Conservation (phyloP, 2,113 vertebrate genomes). For the Rhea americana region DNA sequence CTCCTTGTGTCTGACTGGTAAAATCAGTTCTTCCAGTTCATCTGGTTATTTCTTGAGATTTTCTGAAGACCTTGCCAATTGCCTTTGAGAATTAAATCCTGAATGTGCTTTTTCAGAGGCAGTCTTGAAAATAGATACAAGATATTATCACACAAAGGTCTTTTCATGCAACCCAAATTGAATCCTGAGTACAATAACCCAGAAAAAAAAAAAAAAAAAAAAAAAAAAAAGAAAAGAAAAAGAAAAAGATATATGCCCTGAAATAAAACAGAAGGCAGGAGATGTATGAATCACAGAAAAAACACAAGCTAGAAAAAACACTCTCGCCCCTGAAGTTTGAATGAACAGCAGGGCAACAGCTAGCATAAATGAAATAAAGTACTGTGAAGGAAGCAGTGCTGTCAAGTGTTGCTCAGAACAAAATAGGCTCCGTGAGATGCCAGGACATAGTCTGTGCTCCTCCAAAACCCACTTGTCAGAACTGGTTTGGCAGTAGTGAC, state of each 20-base stretch:
- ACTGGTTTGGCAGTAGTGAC: not conserved
- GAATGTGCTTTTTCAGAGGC: not conserved
- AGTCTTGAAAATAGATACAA: not conserved
- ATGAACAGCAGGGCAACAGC: not conserved
- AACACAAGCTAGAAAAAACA: not conserved
- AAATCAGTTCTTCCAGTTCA: not conserved
- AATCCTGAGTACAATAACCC: not conserved
- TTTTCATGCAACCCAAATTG: not conserved
- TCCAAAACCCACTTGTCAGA: not conserved
- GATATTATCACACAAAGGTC: conserved; percentile 8
- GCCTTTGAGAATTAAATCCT: conserved; percentile 1
- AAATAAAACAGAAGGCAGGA: conserved; percentile 14
- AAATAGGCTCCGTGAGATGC: not conserved
- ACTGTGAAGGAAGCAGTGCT: not conserved
- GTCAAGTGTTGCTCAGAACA: not conserved
- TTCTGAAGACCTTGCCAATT: not conserved
- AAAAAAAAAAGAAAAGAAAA: not conserved
- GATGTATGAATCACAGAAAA: not conserved
- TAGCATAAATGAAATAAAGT: not conserved
- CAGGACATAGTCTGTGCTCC: not conserved
- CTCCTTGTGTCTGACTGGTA: not conserved
- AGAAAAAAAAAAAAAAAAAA: not conserved
- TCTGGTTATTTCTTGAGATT: not conserved
- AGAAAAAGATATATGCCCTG: not conserved
- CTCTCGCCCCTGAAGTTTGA: not conserved